Conservation (phyloP, 2,888 invertebrate species). For the Scaptomyza parva region DNA sequence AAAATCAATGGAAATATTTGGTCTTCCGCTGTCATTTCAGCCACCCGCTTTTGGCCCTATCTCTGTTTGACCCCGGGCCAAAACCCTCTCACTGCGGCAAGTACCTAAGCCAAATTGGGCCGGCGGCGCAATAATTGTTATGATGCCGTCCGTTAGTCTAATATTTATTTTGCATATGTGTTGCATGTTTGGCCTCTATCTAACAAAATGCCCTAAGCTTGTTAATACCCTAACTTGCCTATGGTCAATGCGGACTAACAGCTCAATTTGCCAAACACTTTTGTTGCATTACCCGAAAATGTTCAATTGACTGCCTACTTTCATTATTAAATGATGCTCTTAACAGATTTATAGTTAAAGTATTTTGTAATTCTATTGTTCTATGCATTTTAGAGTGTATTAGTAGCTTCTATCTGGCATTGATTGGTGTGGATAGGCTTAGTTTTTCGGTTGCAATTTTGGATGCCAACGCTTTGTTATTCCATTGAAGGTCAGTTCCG, state of each 20-base stretch:
- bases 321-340: no score
- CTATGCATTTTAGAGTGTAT: conserved; percentile 36
- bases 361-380: no score
- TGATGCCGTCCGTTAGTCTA: conserved; percentile 76
- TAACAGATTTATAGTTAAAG: no score
- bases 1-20: conserved; percentile 76
- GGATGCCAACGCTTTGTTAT: conserved; percentile 44
- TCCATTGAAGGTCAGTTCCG: conserved; percentile 45
- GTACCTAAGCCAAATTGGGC: conserved; percentile 62
- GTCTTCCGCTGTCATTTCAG: conserved; percentile 66
- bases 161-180: conserved; percentile 78
- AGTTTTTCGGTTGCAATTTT: conserved; percentile 40
- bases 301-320: neutral
- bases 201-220: conserved; percentile 22
- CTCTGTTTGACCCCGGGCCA: conserved; percentile 4
- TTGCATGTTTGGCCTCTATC: conserved; percentile 40
- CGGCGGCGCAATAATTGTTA: conserved; percentile 76
- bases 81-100: conserved; percentile 8
- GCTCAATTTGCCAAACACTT: neutral
- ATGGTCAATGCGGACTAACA: neutral
- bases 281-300: no score
- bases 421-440: conserved; percentile 31
- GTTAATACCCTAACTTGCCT: conserved; percentile 33
- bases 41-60: conserved; percentile 14
- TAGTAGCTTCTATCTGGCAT: conserved; percentile 23